Percentiles rank a stretch among this genome's conserved stretches.
Evolutionary conservation across 2,888 invertebrate species (phyloP).

Genomic region (Eugnorisma glareosa): DNA sequence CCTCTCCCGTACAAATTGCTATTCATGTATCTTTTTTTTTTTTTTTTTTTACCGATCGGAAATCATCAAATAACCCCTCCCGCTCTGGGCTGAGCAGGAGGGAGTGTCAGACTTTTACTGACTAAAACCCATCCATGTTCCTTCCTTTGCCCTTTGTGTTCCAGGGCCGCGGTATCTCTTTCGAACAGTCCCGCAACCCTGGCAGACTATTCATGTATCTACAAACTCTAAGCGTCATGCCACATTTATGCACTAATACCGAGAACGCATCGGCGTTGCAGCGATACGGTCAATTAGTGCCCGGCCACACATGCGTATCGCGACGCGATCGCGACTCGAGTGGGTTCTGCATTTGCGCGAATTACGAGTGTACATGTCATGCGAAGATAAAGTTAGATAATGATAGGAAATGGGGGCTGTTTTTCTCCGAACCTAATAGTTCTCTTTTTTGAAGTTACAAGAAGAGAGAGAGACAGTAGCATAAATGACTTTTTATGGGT

Average conservation of each 20-base stretch:
- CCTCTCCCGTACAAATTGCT: constrained; percentile 3
- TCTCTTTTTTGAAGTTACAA: background rate
- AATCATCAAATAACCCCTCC: too few species aligned
- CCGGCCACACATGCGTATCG: constrained; percentile 74
- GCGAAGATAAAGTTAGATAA: constrained; percentile 45
- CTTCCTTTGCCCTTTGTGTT: too few species aligned
- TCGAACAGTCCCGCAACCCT: too few species aligned
- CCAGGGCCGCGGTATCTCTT: too few species aligned
- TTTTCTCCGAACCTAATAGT: constrained; percentile 8
- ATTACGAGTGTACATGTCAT: constrained; percentile 50
- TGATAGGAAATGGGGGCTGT: background rate
- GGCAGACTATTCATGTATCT: too few species aligned
- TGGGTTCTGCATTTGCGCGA: constrained; percentile 41
- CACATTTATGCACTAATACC: constrained; percentile 55
- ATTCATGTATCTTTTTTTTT: too few species aligned
- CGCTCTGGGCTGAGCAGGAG: too few species aligned
- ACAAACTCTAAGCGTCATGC: constrained; percentile 40
- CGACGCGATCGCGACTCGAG: constrained; percentile 60
- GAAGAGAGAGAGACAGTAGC: too few species aligned
- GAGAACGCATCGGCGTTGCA: constrained; percentile 53
- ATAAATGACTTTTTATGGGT: background rate
- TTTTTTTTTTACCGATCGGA: too few species aligned
- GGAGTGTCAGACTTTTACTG: too few species aligned
- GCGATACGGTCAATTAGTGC: constrained; percentile 70
- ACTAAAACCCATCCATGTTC: too few species aligned